Evolutionary conservation across 2,797 vertebrate species (phyloP).

Genomic region (Gobionotothen gibberifrons): DNA sequence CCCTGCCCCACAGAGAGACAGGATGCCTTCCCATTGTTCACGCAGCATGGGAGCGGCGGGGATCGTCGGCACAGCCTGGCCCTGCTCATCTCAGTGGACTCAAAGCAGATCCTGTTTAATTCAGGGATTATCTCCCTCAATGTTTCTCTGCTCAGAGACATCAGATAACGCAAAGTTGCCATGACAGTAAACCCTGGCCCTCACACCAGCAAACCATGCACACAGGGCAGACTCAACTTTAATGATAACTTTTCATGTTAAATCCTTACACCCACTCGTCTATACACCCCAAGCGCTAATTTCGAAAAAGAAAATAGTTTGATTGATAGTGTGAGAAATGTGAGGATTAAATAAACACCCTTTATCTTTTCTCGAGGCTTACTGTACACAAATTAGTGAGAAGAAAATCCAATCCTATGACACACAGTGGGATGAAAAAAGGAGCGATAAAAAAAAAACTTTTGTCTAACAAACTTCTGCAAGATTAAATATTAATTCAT

Average conservation of each 20-base stretch:
- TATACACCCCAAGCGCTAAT: slow-evolving; percentile 52
- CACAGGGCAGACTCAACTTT: slow-evolving; percentile 84
- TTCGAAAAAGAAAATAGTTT: slow-evolving; percentile 59
- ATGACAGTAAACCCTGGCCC: slow-evolving; percentile 97
- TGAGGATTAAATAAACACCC: slow-evolving; percentile 53
- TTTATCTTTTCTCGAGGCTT: slow-evolving; percentile 36
- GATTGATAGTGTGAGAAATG: slow-evolving; percentile 64
- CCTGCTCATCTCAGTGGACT: slow-evolving; percentile 95
- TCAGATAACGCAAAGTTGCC: slow-evolving; percentile 99
- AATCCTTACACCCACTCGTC: slow-evolving; percentile 56
- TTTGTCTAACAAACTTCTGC: slow-evolving; percentile 20
- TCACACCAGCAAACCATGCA: slow-evolving; percentile 87
- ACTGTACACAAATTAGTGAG: slow-evolving; percentile 43
- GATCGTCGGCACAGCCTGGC: slow-evolving; percentile 94
- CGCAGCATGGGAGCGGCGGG: slow-evolving; percentile 98
- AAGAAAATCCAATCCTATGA: slow-evolving; percentile 34
- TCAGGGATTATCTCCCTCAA: slow-evolving; percentile 99
- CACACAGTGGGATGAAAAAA: slow-evolving; percentile 19
- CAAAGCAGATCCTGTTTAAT: slow-evolving; percentile 98
- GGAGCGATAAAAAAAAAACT: not conserved
- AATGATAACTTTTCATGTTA: slow-evolving; percentile 88
- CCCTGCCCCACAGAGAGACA: slow-evolving; percentile 98
- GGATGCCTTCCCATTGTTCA: slow-evolving; percentile 99
- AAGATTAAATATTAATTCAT: slow-evolving; percentile 18
- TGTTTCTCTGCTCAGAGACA: slow-evolving; percentile 94